Conservation (phyloP, 2,113 vertebrate genomes). For the Fulica atra region DNA sequence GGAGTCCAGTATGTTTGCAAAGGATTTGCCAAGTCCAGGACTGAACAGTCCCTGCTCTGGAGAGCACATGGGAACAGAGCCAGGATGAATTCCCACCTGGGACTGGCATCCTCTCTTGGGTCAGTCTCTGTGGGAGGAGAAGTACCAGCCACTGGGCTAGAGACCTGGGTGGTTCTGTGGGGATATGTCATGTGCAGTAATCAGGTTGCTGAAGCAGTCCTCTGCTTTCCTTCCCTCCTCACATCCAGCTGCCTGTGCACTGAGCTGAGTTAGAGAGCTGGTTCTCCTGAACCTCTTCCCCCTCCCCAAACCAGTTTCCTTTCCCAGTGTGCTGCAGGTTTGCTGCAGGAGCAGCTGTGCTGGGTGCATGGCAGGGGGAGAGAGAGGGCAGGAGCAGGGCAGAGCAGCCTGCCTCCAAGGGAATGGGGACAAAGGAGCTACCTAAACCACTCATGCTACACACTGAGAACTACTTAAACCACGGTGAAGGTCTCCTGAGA, state of each 20-base stretch:
- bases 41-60: neutral
- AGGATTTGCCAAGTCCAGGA: neutral
- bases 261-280: neutral
- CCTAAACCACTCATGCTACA: neutral
- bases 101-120: neutral
- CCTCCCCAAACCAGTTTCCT: neutral
- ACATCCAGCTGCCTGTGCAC: neutral
- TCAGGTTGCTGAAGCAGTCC: neutral
- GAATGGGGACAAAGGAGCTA: neutral
- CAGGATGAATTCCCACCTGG: neutral
- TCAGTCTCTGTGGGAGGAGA: neutral
- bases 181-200: neutral
- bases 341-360: neutral
- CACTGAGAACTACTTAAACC: neutral
- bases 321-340: neutral
- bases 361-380: neutral
- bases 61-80: neutral
- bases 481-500: neutral
- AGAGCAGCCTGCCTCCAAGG: neutral
- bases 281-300: neutral
- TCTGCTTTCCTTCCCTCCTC: neutral
- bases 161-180: accelerated
- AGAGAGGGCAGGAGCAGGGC: neutral
- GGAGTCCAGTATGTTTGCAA: neutral
- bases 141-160: neutral